A percentile compares a stretch with the other conserved stretches of the same genome.
phyloP scores from a whole-genome alignment of 2,888 invertebrate species.

The Sarcophaga rosellei region DNA sequence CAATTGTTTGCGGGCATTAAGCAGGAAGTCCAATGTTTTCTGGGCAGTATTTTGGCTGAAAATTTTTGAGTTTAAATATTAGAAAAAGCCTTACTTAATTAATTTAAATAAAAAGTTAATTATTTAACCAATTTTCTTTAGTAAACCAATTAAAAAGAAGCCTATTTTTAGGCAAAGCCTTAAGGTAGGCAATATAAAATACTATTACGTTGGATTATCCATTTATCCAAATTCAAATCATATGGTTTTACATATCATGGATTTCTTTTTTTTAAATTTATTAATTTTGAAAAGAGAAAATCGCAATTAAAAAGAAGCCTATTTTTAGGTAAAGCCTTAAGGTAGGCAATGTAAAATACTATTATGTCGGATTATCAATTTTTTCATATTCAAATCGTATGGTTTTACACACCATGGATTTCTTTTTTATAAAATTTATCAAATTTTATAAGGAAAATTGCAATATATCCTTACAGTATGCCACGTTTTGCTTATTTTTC shows the following conservation, averaged over 20 bases:
- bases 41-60: constrained; percentile 47
- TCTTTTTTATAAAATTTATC: too few relatives aligned
- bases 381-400: too few relatives aligned
- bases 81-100: not conserved
- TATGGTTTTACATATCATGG: too few relatives aligned
- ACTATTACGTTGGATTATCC: not conserved
- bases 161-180: not conserved
- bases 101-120: not conserved
- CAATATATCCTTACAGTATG: too few relatives aligned
- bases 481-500: too few relatives aligned
- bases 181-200: not conserved
- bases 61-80: constrained; percentile 17
- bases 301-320: not conserved
- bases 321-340: not conserved
- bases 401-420: too few relatives aligned
- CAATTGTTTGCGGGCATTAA: constrained; percentile 72
- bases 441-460: too few relatives aligned
- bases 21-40: constrained; percentile 71
- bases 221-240: too few relatives aligned
- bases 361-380: not conserved
- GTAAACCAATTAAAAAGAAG: not conserved
- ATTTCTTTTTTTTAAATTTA: too few relatives aligned
- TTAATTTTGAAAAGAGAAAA: too few relatives aligned
- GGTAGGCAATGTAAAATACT: not conserved
- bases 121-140: not conserved